Conservation (phyloP, 2,113 vertebrate species). For the Electrona antarctica region DNA sequence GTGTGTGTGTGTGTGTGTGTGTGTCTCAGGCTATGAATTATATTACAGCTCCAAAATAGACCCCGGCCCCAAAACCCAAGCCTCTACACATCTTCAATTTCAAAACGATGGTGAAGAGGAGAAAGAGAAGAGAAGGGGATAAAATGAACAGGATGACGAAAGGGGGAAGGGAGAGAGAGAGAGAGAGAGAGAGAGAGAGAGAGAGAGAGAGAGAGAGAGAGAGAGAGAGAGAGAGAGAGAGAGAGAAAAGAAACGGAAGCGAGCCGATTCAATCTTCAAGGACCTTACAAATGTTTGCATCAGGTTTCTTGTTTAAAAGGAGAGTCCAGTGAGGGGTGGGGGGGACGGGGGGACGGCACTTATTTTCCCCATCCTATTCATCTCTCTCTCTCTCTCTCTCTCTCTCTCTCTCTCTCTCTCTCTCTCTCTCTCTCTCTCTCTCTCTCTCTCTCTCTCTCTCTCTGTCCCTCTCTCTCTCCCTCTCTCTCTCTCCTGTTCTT, state of each 20-base stretch:
- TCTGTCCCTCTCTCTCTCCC: slow-evolving; percentile 30
- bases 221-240: slow-evolving; percentile 41
- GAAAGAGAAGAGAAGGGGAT: slow-evolving; percentile 30
- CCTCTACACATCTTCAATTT: slow-evolving; percentile 82
- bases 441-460: slow-evolving; percentile 64
- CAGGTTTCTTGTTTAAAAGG: slow-evolving; percentile 81
- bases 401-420: background rate
- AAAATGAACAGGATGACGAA: slow-evolving; percentile 1
- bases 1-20: slow-evolving; percentile 40
- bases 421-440: slow-evolving; percentile 8
- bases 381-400: no score
- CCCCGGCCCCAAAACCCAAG: slow-evolving; percentile 76
- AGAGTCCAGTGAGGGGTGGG: slow-evolving; percentile 65
- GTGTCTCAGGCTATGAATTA: slow-evolving; percentile 75
- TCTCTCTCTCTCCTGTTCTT: slow-evolving; percentile 17
- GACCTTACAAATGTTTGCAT: slow-evolving; percentile 82
- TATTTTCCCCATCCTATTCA: no score
- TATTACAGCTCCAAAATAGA: slow-evolving; percentile 81
- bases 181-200: background rate
- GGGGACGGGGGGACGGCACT: background rate
- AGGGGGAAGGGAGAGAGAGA: background rate
- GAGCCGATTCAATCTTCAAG: slow-evolving; percentile 81
- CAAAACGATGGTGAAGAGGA: slow-evolving; percentile 67
- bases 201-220: slow-evolving; percentile 37
- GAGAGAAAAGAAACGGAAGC: slow-evolving; percentile 64